These are phyloP conservation scores for Cavia aperea DNA, from an alignment of 2,113 vertebrate species.

Conservation along the genomic window DNA sequence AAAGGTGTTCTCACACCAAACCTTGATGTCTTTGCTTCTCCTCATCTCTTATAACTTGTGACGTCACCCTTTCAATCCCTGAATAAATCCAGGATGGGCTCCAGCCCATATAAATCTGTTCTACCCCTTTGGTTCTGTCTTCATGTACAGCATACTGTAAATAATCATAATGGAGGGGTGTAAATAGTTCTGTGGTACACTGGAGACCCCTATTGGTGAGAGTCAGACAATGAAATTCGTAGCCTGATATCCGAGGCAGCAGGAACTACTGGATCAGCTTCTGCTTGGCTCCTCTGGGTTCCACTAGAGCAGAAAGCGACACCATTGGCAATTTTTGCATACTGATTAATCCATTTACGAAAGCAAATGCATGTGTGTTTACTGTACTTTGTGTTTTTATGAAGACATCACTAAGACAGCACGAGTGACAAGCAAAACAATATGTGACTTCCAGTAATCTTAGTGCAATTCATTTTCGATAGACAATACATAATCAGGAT, in stretches of 20 bases:
- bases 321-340: slow-evolving; percentile 22
- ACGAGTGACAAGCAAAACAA: slow-evolving; percentile 29
- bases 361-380: slow-evolving; percentile 15
- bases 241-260: background rate
- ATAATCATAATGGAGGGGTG: slow-evolving; percentile 68
- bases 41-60: slow-evolving; percentile 56
- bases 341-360: slow-evolving; percentile 5
- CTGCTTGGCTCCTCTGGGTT: slow-evolving; percentile 13
- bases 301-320: background rate
- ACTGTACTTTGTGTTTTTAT: slow-evolving; percentile 4
- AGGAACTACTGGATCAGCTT: background rate
- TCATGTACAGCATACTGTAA: slow-evolving; percentile 67
- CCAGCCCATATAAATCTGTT: slow-evolving; percentile 60
- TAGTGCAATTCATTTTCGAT: slow-evolving; percentile 21
- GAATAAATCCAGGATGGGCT: slow-evolving; percentile 62
- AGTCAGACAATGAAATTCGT: background rate
- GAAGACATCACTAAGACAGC: slow-evolving; percentile 3
- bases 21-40: slow-evolving; percentile 51
- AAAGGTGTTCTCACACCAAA: slow-evolving; percentile 35
- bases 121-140: slow-evolving; percentile 59
- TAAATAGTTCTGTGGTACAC: slow-evolving; percentile 83
- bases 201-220: slow-evolving; percentile 91
- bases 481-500: slow-evolving; percentile 9
- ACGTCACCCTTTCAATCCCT: slow-evolving; percentile 57
- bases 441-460: slow-evolving; percentile 30